phyloP scores from a whole-genome alignment of 2,888 invertebrate genomes.

The Orthosia cruda region DNA sequence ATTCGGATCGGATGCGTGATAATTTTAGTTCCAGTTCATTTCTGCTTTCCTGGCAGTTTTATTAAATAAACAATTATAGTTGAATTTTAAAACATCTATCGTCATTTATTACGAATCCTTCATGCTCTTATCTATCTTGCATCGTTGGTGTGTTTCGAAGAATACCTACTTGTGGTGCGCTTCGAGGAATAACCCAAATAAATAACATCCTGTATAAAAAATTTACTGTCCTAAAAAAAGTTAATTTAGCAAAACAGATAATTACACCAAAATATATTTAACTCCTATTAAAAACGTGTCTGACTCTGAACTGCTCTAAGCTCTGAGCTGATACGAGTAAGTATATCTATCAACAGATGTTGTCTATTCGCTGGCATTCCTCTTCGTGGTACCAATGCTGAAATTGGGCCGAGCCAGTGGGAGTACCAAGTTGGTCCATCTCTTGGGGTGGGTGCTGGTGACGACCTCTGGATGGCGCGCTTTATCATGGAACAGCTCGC shows the following conservation, averaged over 20 bases:
- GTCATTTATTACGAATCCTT: too few species aligned
- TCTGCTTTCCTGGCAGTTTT: too few species aligned
- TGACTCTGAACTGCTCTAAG: not conserved
- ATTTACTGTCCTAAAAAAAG: too few species aligned
- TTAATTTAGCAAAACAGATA: not conserved
- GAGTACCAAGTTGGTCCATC: slow-evolving; percentile 98
- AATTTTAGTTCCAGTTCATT: too few species aligned
- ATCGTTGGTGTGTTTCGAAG: too few species aligned
- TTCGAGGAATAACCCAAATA: too few species aligned
- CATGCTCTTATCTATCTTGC: too few species aligned
- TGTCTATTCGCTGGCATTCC: slow-evolving; percentile 98
- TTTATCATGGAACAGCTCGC: slow-evolving; percentile 97
- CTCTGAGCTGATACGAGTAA: not conserved
- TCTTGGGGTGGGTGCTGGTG: slow-evolving; percentile 95
- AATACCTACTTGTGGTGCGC: too few species aligned
- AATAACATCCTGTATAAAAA: too few species aligned
- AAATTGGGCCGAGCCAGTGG: slow-evolving; percentile 99
- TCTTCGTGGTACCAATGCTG: slow-evolving; percentile 98
- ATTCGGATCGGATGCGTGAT: too few species aligned
- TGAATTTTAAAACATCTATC: too few species aligned
- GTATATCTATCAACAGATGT: slow-evolving; percentile 76
- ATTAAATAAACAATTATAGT: too few species aligned
- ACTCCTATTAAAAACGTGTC: not conserved
- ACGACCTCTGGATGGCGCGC: slow-evolving; percentile 97
- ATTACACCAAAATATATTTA: not conserved